phyloP scores from a whole-genome alignment of 2,888 invertebrate species.

The Lobophora halterata region DNA sequence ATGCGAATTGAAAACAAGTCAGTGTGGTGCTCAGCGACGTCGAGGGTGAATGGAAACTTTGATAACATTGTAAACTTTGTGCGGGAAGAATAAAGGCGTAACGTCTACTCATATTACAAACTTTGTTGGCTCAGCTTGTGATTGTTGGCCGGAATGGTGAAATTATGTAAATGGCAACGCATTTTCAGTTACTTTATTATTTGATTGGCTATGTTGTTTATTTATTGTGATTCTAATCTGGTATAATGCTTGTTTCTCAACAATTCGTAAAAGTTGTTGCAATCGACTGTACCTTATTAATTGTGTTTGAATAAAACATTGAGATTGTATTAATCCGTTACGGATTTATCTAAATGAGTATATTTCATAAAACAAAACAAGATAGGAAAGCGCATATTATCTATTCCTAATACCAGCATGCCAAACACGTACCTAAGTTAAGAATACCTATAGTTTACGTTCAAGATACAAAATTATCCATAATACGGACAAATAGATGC shows the following conservation, averaged over 20 bases:
- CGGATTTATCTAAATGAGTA: no score
- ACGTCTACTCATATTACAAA: slow-evolving; percentile 29
- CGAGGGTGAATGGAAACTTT: slow-evolving; percentile 35
- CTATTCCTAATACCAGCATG: no score
- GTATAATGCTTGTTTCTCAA: slow-evolving; percentile 7
- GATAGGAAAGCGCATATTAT: no score
- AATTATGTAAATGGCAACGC: slow-evolving; percentile 31
- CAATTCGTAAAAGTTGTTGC: slow-evolving; percentile 1
- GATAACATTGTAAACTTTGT: slow-evolving; percentile 36
- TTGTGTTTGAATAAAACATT: slow-evolving; percentile 1
- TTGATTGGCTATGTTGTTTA: slow-evolving; percentile 26
- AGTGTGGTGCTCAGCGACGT: slow-evolving; percentile 34
- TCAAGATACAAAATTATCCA: not conserved
- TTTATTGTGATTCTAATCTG: slow-evolving; percentile 13
- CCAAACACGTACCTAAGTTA: no score
- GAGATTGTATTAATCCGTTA: no score
- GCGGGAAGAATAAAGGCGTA: slow-evolving; percentile 30
- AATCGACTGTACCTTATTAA: no score
- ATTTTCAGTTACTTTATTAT: slow-evolving; percentile 27
- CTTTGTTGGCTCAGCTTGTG: slow-evolving; percentile 33
- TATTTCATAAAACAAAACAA: no score
- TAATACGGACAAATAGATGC: slow-evolving; percentile 8
- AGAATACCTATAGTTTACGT: slow-evolving; percentile 1
- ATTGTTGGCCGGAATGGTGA: slow-evolving; percentile 32
- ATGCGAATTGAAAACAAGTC: slow-evolving; percentile 56